Base-by-base conservation (phyloP, 2,888 invertebrate species). In the Myopa testacea region DNA sequence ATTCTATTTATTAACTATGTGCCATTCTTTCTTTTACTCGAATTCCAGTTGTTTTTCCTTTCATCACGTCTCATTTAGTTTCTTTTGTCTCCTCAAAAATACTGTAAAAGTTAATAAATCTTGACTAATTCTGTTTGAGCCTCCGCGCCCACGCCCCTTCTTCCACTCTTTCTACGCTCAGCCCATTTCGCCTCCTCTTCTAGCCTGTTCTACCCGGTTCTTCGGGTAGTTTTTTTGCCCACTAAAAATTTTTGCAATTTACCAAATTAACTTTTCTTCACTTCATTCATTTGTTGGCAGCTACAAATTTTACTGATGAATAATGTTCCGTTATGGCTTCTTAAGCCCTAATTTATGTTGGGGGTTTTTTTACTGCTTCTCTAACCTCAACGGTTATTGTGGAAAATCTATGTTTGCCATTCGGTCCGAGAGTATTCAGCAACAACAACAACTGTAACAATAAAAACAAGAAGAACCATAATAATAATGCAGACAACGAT, bases 271-370 rank as follows among this genome's bases (percentile, higher is more conserved):
- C 58, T 58, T 75, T 75, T 75, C 68, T 26, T n/a, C 58, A 38
- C 45, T 75, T 40, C 65, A 55, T 19, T 68, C 34, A 55, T n/a
- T 50, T 34, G 12, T 52, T 26, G 19, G 65, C 55, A 63, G 50
- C 62, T 50, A 34, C 14, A 45, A 37, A 19, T 19, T n/a, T 55
- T 38, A 38, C 6, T 58, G 34, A 68, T 75, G 60, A 75, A 68
- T 75, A 68, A 75, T 75, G 68, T 62, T 34, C 75, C 75, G 75
- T 75, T 75, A 75, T 75, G 68, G 68, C 75, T 75, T 75, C 68
- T 75, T 75, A 75, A 67, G 65, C 55, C 45, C 67, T 55, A 52
- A 52, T 67, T 45, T 50, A 60, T 73, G 72, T 62, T 72, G 73
- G 8, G 12, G 6, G 26, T 37, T 8, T 34, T 63, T 26, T 38